Conservation (phyloP, 2,888 invertebrate genomes). For the Ctenicera cuprea region DNA sequence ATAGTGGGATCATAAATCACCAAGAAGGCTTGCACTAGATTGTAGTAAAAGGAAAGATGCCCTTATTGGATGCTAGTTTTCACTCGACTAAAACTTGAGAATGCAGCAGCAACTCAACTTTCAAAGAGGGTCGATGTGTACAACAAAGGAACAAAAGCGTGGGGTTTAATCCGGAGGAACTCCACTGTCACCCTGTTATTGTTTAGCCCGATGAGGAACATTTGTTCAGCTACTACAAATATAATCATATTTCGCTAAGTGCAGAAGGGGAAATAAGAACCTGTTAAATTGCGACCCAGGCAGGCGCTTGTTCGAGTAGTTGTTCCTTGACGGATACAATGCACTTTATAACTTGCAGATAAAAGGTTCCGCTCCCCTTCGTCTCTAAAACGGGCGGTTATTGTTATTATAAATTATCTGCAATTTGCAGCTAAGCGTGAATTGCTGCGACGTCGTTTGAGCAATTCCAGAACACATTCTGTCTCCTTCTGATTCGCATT, state of each 20-base stretch:
- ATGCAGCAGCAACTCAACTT: conserved; percentile 7
- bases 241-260: conserved; percentile 59
- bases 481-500: conserved; percentile 32
- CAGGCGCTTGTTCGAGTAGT: conserved; percentile 3
- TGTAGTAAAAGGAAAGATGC: conserved; percentile 6
- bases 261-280: conserved; percentile 47
- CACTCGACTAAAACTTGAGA: conserved; percentile 11
- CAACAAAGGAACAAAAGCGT: conserved; percentile 42
- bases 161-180: conserved; percentile 39
- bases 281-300: conserved; percentile 50
- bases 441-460: conserved; percentile 33
- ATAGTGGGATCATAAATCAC: conserved; percentile 11
- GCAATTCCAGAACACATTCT: conserved; percentile 15
- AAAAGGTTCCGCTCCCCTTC: conserved; percentile 13
- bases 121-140: conserved; percentile 18
- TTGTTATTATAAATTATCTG: conserved; percentile 43
- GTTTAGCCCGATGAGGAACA: conserved; percentile 50
- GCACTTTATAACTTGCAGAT: conserved; percentile 33
- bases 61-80: conserved; percentile 15
- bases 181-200: conserved; percentile 49
- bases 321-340: conserved; percentile 21
- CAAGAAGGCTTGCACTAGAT: conserved; percentile 1
- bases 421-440: conserved; percentile 39
- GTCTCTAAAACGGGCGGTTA: conserved; percentile 7
- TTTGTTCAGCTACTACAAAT: conserved; percentile 58